Conservation (phyloP, 2,888 invertebrate species). For the Caenorhabditis sp. region DNA sequence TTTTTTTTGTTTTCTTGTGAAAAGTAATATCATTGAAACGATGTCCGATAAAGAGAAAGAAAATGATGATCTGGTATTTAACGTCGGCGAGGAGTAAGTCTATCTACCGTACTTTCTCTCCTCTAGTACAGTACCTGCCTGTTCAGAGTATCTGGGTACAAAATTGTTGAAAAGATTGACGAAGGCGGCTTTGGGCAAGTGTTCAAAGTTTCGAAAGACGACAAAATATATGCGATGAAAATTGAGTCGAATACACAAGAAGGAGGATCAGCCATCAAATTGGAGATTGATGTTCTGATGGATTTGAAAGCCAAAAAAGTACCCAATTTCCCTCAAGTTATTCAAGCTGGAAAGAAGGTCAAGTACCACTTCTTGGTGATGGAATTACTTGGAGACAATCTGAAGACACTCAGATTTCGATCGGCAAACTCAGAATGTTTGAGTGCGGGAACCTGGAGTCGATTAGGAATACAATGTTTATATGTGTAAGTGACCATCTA, state of each 20-base stretch:
- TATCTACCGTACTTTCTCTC: too few species aligned
- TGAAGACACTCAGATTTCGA: slow-evolving; percentile 36
- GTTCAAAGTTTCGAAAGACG: slow-evolving; percentile 27
- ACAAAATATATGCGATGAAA: slow-evolving; percentile 32
- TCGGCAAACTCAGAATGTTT: slow-evolving; percentile 18
- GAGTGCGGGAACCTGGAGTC: slow-evolving; percentile 45
- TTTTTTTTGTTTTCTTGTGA: too few species aligned
- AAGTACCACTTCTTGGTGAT: slow-evolving; percentile 46
- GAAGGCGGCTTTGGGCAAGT: slow-evolving; percentile 42
- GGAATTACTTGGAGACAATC: slow-evolving; percentile 59
- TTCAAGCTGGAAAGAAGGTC: slow-evolving; percentile 12
- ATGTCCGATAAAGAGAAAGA: not conserved
- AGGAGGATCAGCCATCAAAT: slow-evolving; percentile 40
- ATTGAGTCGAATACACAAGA: slow-evolving; percentile 21
- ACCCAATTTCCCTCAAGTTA: slow-evolving; percentile 10
- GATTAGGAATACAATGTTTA: slow-evolving; percentile 56
- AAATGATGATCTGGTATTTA: not conserved
- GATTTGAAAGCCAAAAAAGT: slow-evolving; percentile 8
- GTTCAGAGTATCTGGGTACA: slow-evolving; percentile 24
- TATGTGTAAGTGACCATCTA: slow-evolving; percentile 29
- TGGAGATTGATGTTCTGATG: slow-evolving; percentile 27
- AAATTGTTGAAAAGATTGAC: slow-evolving; percentile 31
- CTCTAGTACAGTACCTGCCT: not conserved
- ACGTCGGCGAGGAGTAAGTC: not conserved
- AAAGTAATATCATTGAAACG: not conserved